These are phyloP conservation scores for Eulimnadia texana DNA, from an alignment of 1,140 invertebrate genomes.

Conservation along the genomic window DNA sequence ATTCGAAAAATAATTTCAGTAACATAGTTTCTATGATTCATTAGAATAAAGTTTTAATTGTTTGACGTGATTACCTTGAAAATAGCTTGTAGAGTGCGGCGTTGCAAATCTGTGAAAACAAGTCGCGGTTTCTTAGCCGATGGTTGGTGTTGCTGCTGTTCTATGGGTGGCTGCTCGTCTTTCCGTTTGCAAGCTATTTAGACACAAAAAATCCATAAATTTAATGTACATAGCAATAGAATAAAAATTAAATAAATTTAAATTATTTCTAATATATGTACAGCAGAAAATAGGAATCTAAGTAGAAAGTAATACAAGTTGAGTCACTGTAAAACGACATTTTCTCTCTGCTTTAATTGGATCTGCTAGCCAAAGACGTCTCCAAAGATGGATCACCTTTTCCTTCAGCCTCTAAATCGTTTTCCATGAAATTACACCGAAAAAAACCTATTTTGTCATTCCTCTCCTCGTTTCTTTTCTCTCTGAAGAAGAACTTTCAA, in stretches of 20 bases:
- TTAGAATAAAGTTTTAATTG: neutral
- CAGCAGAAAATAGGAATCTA: neutral
- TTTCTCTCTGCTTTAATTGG: neutral
- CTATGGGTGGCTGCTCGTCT: conserved; percentile 51
- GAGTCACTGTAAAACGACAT: neutral
- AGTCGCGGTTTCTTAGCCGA: conserved; percentile 96
- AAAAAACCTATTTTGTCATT: too few species aligned
- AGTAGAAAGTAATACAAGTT: neutral
- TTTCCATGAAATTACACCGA: too few species aligned
- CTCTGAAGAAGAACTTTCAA: too few species aligned
- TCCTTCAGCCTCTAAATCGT: neutral
- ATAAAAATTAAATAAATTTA: neutral
- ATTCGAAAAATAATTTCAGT: neutral
- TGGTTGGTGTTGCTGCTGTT: conserved; percentile 50
- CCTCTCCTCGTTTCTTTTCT: too few species aligned
- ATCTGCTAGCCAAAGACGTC: neutral
- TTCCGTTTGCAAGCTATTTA: conserved; percentile 98
- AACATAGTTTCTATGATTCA: neutral
- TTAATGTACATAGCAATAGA: neutral
- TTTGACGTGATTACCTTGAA: too few species aligned
- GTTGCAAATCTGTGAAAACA: conserved; percentile 99
- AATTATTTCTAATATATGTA: neutral
- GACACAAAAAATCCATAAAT: too few species aligned
- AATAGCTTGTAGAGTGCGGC: conserved; percentile 98
- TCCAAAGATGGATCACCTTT: neutral